Base-by-base conservation (phyloP, 2,888 invertebrate genomes). In the Marasmarcha lunaedactyla region DNA sequence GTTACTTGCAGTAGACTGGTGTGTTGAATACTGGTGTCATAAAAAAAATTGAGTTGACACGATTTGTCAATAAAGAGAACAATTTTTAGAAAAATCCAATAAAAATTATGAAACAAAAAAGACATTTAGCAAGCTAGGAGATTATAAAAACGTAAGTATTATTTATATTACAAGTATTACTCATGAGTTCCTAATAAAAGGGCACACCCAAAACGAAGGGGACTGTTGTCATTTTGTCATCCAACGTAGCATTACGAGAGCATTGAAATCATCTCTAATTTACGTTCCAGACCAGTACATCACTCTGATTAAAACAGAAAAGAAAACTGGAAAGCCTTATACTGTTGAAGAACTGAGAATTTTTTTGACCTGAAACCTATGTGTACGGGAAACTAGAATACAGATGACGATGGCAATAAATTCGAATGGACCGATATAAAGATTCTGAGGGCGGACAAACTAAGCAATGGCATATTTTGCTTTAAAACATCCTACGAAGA, bases 141-240 rank as follows among this genome's bases (percentile, higher is more conserved):
- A n/a, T n/a, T n/a, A n/a, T n/a, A n/a, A n/a, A n/a, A n/a, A n/a
- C n/a, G n/a, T n/a, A n/a, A n/a, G n/a, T n/a, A n/a, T n/a, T n/a
- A n/a, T n/a, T n/a, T n/a, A 41, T 15, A 14, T 40, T 1, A 34
- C 13, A 33, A 44, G 40, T 40, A 45, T 57, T 20, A 54, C 49
- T 4, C 55, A 57, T 41, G 55, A 55, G 38, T 56, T 50, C 47
- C 44, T 54, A 33, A 51, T 56, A 33, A 46, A 47, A 37, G 55
- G 54, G 6, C 56, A 57, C 40, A 49, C 51, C 13, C 51, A 55
- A 44, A 57, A 56, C 44, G 52, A 56, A 35, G 55, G 52, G 1
- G 55, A 55, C 39, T 41, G 45, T 15, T 47, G 42, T 10, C 51
- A 57, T 36, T 45, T 47, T 14, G 25, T 46, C 6, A 57, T 55